phyloP scores from a whole-genome alignment of 2,113 vertebrate species.

The Perognathus longimembris region DNA sequence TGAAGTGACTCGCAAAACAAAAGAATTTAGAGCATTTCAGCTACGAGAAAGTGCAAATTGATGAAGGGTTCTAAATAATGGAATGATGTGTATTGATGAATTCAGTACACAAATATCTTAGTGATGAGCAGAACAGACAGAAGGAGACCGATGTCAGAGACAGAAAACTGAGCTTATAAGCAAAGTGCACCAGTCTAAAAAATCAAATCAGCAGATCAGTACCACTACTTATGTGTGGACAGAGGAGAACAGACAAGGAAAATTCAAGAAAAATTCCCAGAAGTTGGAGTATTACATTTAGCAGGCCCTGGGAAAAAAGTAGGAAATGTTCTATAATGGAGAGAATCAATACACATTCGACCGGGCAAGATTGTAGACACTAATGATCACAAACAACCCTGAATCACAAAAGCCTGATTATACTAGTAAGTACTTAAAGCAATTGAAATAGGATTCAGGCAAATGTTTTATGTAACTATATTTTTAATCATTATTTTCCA shows the following conservation, averaged over 20 bases:
- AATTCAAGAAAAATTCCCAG: neutral
- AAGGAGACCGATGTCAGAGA: neutral
- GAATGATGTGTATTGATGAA: slow-evolving; percentile 21
- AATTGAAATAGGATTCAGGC: neutral
- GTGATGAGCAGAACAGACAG: neutral
- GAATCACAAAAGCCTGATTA: neutral
- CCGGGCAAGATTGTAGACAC: neutral
- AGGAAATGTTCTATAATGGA: neutral
- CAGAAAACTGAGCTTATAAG: slow-evolving; percentile 43
- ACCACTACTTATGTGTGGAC: neutral
- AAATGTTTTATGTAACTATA: neutral
- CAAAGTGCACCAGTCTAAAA: neutral
- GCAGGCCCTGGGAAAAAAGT: neutral
- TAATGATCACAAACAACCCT: neutral
- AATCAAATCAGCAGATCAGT: neutral
- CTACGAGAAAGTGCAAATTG: neutral
- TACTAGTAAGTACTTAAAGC: neutral
- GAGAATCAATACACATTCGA: neutral
- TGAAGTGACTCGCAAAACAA: neutral
- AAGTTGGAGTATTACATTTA: neutral
- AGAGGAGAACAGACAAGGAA: neutral
- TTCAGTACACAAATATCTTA: slow-evolving; percentile 50
- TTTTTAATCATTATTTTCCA: neutral
- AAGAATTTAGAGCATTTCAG: slow-evolving; percentile 9
- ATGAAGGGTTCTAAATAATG: slow-evolving; percentile 50